Percentiles rank a stretch among this genome's conserved stretches.
Evolutionary conservation across 2,797 vertebrate genomes (phyloP).

Genomic region (Numenius phaeopus): DNA sequence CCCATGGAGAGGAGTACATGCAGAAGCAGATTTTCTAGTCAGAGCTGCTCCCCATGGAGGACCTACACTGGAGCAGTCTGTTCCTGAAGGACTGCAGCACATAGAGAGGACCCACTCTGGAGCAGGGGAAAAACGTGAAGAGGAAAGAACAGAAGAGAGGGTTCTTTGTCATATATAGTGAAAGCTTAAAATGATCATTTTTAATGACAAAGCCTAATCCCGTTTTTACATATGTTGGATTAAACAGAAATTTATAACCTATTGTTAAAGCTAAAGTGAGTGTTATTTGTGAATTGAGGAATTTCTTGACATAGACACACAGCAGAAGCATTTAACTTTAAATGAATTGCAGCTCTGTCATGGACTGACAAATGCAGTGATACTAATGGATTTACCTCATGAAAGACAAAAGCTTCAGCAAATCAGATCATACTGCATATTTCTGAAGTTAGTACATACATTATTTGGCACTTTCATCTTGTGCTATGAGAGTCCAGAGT

Average conservation of each 20-base stretch:
- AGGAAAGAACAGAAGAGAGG: neutral
- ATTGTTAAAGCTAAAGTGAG: neutral
- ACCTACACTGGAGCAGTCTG: neutral
- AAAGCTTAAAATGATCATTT: neutral
- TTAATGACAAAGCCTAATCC: neutral
- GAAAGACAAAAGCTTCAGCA: neutral
- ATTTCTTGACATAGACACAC: neutral
- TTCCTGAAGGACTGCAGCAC: neutral
- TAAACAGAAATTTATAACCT: neutral
- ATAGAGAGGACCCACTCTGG: neutral
- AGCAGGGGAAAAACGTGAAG: neutral
- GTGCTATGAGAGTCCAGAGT: neutral
- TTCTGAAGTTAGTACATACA: neutral
- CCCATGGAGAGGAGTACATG: neutral
- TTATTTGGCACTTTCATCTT: neutral
- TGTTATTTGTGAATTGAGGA: neutral
- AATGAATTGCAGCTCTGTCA: neutral
- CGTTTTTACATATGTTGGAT: neutral
- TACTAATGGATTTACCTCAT: rapidly evolving
- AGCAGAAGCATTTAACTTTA: neutral
- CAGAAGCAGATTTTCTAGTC: neutral
- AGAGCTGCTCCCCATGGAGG: neutral
- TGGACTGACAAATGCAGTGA: neutral
- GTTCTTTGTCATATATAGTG: neutral
- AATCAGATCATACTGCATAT: neutral